Conservation (phyloP, 2,113 vertebrate genomes). For the Lathamus discolor region DNA sequence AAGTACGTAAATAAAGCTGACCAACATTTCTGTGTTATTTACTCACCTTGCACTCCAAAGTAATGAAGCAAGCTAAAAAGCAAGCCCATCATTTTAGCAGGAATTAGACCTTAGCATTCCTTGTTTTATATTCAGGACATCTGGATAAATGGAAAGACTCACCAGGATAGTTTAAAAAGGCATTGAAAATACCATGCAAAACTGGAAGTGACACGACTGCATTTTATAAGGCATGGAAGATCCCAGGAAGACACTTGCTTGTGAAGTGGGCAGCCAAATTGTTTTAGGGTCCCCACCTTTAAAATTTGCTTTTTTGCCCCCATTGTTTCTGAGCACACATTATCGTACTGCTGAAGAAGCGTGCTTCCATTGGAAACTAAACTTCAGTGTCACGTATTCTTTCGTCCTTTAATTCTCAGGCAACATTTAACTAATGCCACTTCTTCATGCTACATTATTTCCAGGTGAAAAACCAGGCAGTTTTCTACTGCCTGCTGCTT, state of each 20-base stretch:
- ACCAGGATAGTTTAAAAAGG: not conserved
- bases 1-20: not conserved
- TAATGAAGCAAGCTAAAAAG: not conserved
- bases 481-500: not conserved
- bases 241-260: not conserved
- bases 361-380: not conserved
- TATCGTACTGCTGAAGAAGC: not conserved
- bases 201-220: not conserved
- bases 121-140: not conserved
- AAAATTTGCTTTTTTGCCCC: not conserved
- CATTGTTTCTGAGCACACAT: not conserved
- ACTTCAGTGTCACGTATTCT: not conserved
- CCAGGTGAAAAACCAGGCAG: not conserved
- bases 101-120: not conserved
- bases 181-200: not conserved
- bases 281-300: not conserved
- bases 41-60: not conserved
- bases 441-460: not conserved
- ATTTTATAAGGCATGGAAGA: not conserved
- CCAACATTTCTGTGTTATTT: not conserved
- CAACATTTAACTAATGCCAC: not conserved
- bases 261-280: not conserved
- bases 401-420: not conserved
- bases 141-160: not conserved
- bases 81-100: not conserved